Percentiles rank a stretch among this genome's conserved stretches.
These are phyloP conservation scores for Callipepla californica DNA, from an alignment of 2,113 vertebrate genomes.

Conservation along the genomic window DNA sequence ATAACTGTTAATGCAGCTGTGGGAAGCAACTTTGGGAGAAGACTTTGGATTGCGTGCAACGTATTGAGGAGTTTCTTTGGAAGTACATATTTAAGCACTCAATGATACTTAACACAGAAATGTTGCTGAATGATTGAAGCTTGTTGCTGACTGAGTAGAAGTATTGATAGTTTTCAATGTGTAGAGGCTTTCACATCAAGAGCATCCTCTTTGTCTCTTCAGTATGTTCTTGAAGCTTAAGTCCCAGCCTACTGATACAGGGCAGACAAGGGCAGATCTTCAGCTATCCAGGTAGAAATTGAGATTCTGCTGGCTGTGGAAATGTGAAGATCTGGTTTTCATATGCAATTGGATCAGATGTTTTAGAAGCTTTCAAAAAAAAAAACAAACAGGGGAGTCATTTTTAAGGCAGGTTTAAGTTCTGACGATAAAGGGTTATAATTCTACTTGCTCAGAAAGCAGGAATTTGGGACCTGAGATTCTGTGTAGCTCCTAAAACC, in stretches of 20 bases:
- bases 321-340: constrained; percentile 50
- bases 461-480: constrained; percentile 15
- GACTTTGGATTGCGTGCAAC: not conserved
- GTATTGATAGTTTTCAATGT: not conserved
- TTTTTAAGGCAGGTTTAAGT: not conserved
- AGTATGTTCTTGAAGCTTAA: not conserved
- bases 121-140: not conserved
- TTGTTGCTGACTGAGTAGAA: not conserved
- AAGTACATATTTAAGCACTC: not conserved
- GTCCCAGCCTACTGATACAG: not conserved
- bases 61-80: not conserved
- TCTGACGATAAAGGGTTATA: constrained; percentile 10
- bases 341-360: constrained; percentile 41
- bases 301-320: not conserved
- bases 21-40: not conserved
- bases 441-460: constrained; percentile 2
- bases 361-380: constrained; percentile 51
- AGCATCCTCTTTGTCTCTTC: not conserved
- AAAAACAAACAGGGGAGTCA: constrained; percentile 18
- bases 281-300: not conserved
- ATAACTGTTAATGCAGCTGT: not conserved
- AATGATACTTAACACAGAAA: not conserved
- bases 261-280: constrained; percentile 23
- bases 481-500: not conserved
- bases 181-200: not conserved